phyloP scores from a whole-genome alignment of 2,797 vertebrate species.

The Sebastes goodei region DNA sequence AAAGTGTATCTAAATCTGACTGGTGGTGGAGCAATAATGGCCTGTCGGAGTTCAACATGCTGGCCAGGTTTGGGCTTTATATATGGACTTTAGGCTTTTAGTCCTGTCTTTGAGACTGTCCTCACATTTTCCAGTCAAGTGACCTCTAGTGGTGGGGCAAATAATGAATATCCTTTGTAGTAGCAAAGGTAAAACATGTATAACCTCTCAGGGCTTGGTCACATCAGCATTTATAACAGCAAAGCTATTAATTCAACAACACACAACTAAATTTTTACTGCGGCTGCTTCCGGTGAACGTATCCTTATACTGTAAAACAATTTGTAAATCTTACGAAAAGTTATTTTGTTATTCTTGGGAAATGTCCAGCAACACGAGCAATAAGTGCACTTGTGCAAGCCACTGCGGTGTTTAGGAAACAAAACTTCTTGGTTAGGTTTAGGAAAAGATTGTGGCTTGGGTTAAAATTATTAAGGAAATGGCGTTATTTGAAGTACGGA shows the following conservation, averaged over 20 bases:
- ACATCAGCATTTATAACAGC: background rate
- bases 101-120: background rate
- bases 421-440: background rate
- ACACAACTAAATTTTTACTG: background rate
- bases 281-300: background rate
- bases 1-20: background rate
- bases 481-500: no score
- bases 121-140: background rate
- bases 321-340: no score
- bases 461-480: no score
- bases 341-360: no score
- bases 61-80: background rate
- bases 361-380: no score
- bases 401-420: no score
- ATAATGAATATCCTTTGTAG: background rate
- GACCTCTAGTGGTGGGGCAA: background rate
- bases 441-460: background rate
- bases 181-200: background rate
- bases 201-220: background rate
- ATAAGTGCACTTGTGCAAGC: no score
- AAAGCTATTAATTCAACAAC: background rate
- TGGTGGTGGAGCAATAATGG: background rate
- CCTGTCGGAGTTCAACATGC: background rate
- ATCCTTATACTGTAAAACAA: no score
- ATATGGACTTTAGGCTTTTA: background rate